Evolutionary conservation across 92 coral and sea anemone genomes (phyloP), one percentile per base, ranked within the genome.

Genomic region (Paragorgia papillata): DNA sequence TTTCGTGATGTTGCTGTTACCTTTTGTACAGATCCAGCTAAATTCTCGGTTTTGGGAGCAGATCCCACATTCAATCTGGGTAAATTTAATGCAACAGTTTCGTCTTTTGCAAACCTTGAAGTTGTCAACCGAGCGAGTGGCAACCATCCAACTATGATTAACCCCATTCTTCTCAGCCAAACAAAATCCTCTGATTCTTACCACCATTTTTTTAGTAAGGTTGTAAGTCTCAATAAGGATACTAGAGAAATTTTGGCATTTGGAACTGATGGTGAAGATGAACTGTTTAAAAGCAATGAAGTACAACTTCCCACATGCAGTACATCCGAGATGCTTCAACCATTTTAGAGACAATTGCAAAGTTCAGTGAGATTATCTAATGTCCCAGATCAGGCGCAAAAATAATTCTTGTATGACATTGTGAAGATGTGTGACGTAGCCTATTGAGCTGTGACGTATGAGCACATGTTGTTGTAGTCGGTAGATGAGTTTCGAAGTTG

Each of bases 221-320:
- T 82, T 64, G 62, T 64, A 22, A 43, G 90, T 48, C 63, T 86
- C 3, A 86, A 86, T 60, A 71, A 50, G 19, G 64, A 57, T 34
- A 71, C 80, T 7, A 58, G 57, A 22, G 70, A 80, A 65, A 73
- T 87, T 13, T 80, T 87, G 57, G 87, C 82, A 7, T 70, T 83
- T 21, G 90, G 85, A 0, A 87, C 90, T 17, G 87, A 87, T 46
- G 90, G 90, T 5, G 90, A 87, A 58, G 85, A 87, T 35, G 58
- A 86, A 22, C 84, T 87, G 7, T 76, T 51, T 78, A n/a, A 74
- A 73, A 21, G 85, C 82, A 40, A 87, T 86, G 87, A 63, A 71
- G 28, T 57, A 49, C 30, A 86, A 77, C 63, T 75, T 82, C 68
- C 51, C 74, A 32, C 82, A 82, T 65, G 90, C 81, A 43, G 84